Conservation (phyloP, 2,888 invertebrate genomes). For the Augochlorella aurata region DNA sequence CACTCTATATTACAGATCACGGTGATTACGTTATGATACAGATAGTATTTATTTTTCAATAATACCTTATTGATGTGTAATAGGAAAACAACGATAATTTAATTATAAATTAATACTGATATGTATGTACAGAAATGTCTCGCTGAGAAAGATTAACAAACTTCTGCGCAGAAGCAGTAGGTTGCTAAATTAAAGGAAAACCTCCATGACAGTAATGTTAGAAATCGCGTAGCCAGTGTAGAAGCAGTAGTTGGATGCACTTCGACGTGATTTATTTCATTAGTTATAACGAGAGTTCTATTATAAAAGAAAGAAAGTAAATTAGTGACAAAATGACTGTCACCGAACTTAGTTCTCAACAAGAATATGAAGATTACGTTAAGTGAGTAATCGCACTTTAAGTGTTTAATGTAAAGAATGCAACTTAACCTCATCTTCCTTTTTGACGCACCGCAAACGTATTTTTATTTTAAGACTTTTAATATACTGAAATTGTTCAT, state of each 20-base stretch:
- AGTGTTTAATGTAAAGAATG: not conserved
- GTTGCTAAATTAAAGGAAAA: not conserved
- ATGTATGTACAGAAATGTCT: not conserved
- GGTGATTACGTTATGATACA: not conserved
- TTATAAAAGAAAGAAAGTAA: conserved; percentile 10
- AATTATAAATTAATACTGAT: not conserved
- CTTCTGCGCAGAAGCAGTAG: conserved; percentile 20
- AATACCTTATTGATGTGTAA: not conserved
- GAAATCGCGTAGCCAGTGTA: conserved; percentile 73
- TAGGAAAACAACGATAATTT: not conserved
- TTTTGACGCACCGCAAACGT: not conserved
- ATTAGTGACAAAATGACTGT: conserved; percentile 83
- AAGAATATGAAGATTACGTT: conserved; percentile 83
- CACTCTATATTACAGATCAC: no score
- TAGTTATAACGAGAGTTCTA: conserved; percentile 18
- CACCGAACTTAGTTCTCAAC: conserved; percentile 82
- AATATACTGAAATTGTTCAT: no score
- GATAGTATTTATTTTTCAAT: not conserved
- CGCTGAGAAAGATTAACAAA: conserved; percentile 13
- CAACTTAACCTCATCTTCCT: conserved; percentile 17
- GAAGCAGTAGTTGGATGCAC: conserved; percentile 11
- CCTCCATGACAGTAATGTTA: conserved; percentile 59
- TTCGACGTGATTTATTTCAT: not conserved
- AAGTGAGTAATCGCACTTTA: conserved; percentile 74
- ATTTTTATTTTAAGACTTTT: not conserved